Conservation (phyloP, 1,140 invertebrate genomes). For the Zaprionus gabonicus region DNA sequence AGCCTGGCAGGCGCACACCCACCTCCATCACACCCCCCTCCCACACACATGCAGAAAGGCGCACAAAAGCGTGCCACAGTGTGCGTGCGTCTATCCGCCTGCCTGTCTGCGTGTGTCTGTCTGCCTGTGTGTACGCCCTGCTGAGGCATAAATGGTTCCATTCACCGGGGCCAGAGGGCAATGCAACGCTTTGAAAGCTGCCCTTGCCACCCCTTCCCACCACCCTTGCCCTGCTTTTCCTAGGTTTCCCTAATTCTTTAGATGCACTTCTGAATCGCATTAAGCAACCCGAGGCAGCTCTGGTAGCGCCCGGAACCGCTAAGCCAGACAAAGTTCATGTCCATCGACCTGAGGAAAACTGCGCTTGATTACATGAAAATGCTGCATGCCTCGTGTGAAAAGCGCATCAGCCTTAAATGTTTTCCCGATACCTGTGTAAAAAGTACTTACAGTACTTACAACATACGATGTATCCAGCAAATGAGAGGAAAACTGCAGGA, state of each 20-base stretch:
- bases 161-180: slow-evolving; percentile 28
- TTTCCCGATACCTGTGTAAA: slow-evolving; percentile 14
- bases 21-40: neutral
- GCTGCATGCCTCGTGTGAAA: slow-evolving; percentile 35
- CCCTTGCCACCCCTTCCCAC: slow-evolving; percentile 23
- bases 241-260: slow-evolving; percentile 28
- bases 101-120: slow-evolving; percentile 26
- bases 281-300: slow-evolving; percentile 30
- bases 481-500: neutral
- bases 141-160: slow-evolving; percentile 34
- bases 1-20: slow-evolving; percentile 15
- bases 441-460: neutral
- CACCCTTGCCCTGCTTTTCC: neutral
- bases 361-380: slow-evolving; percentile 42
- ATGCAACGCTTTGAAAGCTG: slow-evolving; percentile 42
- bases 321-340: slow-evolving; percentile 53
- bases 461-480: neutral
- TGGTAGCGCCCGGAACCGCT: slow-evolving; percentile 27
- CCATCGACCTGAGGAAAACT: slow-evolving; percentile 28
- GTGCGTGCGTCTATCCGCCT: slow-evolving; percentile 33
- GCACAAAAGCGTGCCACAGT: slow-evolving; percentile 44
- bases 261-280: slow-evolving; percentile 51
- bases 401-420: slow-evolving; percentile 22
- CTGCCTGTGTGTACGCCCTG: slow-evolving; percentile 8
- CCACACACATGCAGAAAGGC: slow-evolving; percentile 13